phyloP scores from a whole-genome alignment of 1,140 invertebrate genomes.

The Bradynema listronoti region DNA sequence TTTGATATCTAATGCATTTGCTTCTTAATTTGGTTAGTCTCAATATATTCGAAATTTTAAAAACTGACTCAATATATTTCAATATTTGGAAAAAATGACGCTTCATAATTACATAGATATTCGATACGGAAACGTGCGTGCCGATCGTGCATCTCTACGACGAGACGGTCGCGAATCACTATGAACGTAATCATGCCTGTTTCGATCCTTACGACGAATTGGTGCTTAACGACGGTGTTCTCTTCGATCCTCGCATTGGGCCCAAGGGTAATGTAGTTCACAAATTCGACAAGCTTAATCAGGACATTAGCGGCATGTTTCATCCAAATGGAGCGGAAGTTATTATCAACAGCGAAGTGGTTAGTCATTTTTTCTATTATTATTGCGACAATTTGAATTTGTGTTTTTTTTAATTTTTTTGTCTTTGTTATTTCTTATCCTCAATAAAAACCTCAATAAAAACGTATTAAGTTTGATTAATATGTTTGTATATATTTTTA shows the following conservation, averaged over 20 bases:
- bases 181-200: slow-evolving; percentile 83
- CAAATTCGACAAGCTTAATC: slow-evolving; percentile 95
- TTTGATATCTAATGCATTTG: too few species aligned
- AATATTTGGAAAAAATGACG: too few species aligned
- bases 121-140: slow-evolving; percentile 76
- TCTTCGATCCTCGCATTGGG: slow-evolving; percentile 83
- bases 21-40: too few species aligned
- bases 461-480: neutral
- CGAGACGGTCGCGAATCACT: slow-evolving; percentile 77
- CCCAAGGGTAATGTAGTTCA: slow-evolving; percentile 65
- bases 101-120: slow-evolving; percentile 71
- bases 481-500: slow-evolving; percentile 20
- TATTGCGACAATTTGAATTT: too few species aligned
- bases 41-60: too few species aligned
- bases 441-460: too few species aligned
- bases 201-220: slow-evolving; percentile 88
- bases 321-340: slow-evolving; percentile 77
- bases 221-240: slow-evolving; percentile 84
- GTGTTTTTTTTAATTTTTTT: too few species aligned
- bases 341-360: slow-evolving; percentile 65
- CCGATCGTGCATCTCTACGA: slow-evolving; percentile 68
- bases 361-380: too few species aligned
- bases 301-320: slow-evolving; percentile 85
- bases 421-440: too few species aligned
- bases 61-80: too few species aligned